Evolutionary conservation across 2,888 invertebrate species (phyloP).

Genomic region (Amphipyra berbera): DNA sequence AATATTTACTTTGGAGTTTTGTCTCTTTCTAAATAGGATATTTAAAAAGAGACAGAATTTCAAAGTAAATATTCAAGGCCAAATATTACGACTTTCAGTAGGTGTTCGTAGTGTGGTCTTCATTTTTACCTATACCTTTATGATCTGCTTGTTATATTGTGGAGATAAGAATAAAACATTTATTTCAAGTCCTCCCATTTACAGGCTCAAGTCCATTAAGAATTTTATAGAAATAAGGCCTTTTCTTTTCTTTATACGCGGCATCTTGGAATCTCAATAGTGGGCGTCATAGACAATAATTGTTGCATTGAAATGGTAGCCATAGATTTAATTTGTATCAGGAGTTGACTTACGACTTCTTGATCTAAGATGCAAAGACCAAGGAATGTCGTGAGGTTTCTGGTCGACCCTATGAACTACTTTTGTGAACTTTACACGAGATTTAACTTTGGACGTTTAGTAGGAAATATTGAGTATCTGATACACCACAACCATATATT

Average conservation of each 20-base stretch:
- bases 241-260: not conserved
- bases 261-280: slow-evolving; percentile 8
- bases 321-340: not conserved
- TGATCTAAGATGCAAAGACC: not conserved
- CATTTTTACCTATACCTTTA: too few species aligned
- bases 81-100: too few species aligned
- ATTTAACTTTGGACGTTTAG: slow-evolving; percentile 1
- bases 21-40: too few species aligned
- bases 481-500: too few species aligned
- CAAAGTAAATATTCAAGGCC: too few species aligned
- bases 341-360: slow-evolving; percentile 6
- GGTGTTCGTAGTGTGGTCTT: too few species aligned
- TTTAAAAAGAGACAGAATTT: too few species aligned
- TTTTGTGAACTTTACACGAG: slow-evolving; percentile 22
- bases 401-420: slow-evolving; percentile 28
- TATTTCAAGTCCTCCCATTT: not conserved
- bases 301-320: slow-evolving; percentile 4
- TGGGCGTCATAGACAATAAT: not conserved
- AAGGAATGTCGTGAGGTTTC: slow-evolving; percentile 31
- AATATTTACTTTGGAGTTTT: too few species aligned
- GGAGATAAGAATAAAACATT: not conserved
- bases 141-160: not conserved
- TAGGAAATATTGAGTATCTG: not conserved
- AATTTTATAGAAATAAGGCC: not conserved
- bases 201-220: not conserved